Conservation (phyloP, 35 echinoderm and acorn worm genomes). For the Ophiothrix spiculata region DNA sequence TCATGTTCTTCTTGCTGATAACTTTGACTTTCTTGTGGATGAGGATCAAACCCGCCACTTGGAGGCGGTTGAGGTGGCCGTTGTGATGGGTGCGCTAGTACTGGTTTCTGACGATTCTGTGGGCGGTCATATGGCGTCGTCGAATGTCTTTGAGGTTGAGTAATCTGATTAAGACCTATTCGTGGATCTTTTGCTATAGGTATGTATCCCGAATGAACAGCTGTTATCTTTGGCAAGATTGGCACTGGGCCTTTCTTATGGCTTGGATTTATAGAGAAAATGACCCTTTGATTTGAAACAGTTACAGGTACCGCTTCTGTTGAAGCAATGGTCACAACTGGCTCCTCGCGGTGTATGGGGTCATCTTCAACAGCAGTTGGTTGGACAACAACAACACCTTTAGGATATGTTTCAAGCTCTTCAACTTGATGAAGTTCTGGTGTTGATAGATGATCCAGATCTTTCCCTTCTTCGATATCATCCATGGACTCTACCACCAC, state of each 20-base stretch:
- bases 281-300: background rate
- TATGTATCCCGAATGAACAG: background rate
- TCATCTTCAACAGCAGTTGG: background rate
- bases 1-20: conserved; percentile 8
- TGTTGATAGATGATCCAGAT: background rate
- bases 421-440: background rate
- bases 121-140: background rate
- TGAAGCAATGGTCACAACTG: background rate
- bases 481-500: background rate
- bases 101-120: background rate
- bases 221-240: background rate
- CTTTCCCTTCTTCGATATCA: background rate
- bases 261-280: background rate
- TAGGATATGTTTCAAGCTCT: background rate
- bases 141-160: background rate
- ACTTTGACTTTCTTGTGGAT: background rate
- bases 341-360: background rate
- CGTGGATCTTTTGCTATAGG: background rate
- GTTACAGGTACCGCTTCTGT: background rate
- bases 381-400: background rate
- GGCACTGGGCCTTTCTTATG: background rate
- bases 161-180: background rate
- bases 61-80: background rate
- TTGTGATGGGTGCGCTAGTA: too few species aligned
- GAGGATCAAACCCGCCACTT: background rate